Evolutionary conservation across 1,140 invertebrate genomes (phyloP).

Genomic region (Uloborus diversus): DNA sequence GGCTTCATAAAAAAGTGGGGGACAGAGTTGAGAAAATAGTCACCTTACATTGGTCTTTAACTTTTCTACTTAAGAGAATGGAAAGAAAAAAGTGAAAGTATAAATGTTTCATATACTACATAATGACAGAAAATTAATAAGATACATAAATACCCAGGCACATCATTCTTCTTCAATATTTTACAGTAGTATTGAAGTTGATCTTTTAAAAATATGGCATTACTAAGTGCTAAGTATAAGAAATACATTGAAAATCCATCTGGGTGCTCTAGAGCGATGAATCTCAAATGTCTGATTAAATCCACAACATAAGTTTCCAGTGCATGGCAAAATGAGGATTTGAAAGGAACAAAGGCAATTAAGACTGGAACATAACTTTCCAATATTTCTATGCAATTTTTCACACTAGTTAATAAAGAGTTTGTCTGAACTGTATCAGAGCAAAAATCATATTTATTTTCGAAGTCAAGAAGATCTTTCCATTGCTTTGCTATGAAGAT

Average conservation of each 20-base stretch:
- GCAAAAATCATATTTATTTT: not conserved
- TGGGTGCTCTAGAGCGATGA: not conserved
- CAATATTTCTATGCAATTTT: slow-evolving; percentile 2
- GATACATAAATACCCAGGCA: slow-evolving; percentile 15
- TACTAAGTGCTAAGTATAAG: slow-evolving; percentile 17
- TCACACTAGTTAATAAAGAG: slow-evolving; percentile 23
- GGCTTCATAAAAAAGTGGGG: too few relatives aligned
- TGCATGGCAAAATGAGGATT: slow-evolving; percentile 42
- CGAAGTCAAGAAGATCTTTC: not conserved
- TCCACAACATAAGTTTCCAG: slow-evolving; percentile 49
- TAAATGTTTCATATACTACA: not conserved
- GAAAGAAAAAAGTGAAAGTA: not conserved
- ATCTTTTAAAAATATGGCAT: slow-evolving; percentile 39
- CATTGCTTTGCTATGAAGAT: slow-evolving; percentile 15
- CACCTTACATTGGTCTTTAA: too few relatives aligned
- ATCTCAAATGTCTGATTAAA: slow-evolving; percentile 18
- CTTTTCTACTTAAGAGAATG: not conserved
- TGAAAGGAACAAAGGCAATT: slow-evolving; percentile 20
- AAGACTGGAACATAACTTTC: slow-evolving; percentile 38
- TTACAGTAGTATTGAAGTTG: slow-evolving; percentile 15
- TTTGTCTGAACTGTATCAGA: slow-evolving; percentile 15
- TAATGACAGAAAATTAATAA: not conserved
- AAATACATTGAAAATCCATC: slow-evolving; percentile 7
- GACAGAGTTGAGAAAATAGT: too few relatives aligned
- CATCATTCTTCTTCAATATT: not conserved